Conservation (phyloP, 2,797 vertebrate species). For the Anolis apletophallus region DNA sequence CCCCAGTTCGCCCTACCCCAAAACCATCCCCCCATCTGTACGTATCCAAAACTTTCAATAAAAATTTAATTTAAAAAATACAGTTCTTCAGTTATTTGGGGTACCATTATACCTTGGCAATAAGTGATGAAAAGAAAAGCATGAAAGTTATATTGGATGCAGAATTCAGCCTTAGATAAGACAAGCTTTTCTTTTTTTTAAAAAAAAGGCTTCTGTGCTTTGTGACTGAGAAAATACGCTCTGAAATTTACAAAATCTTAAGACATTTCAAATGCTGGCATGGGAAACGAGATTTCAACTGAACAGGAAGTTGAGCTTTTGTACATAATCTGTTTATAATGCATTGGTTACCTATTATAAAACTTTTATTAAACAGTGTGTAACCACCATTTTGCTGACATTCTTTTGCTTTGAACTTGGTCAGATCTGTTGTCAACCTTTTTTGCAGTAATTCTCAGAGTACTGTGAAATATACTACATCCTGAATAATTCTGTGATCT, state of each 20-base stretch:
- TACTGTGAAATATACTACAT: neutral
- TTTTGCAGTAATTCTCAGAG: neutral
- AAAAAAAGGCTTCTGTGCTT: neutral
- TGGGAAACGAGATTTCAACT: too few species aligned
- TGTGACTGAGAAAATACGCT: neutral
- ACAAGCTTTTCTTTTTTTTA: too few species aligned
- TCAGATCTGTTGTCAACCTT: neutral
- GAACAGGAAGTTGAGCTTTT: too few species aligned
- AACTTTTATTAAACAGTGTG: neutral
- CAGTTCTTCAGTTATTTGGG: neutral
- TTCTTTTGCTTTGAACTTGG: neutral
- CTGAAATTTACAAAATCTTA: too few species aligned
- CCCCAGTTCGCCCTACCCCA: too few species aligned
- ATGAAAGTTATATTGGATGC: neutral
- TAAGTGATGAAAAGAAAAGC: neutral
- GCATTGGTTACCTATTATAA: neutral
- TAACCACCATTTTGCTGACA: neutral
- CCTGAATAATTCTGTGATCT: neutral
- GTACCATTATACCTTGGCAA: neutral
- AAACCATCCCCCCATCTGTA: too few species aligned
- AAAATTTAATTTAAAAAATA: too few species aligned
- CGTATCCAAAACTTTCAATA: too few species aligned
- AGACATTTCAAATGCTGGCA: too few species aligned
- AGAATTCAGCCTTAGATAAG: neutral
- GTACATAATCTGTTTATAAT: neutral